phyloP scores from a whole-genome alignment of 1,140 invertebrate genomes.

The Drusus annulatus region DNA sequence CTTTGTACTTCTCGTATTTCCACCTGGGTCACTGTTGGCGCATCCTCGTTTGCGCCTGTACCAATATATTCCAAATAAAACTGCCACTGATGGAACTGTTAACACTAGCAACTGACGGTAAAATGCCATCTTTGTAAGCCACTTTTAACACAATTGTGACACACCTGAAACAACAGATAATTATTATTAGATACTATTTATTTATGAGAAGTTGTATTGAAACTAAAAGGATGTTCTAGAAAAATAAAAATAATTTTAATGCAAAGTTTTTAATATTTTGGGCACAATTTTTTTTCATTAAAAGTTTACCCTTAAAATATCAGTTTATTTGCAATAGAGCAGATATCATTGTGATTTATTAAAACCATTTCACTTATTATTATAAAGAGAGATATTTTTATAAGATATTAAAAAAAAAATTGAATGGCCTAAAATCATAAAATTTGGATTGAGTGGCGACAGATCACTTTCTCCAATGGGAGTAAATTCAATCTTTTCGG shows the following conservation, averaged over 20 bases:
- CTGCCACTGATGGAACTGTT: constrained; percentile 74
- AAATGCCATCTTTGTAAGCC: constrained; percentile 71
- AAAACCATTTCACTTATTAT: no score
- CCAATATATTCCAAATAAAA: constrained; percentile 76
- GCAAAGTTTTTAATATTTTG: not conserved
- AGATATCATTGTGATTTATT: no score
- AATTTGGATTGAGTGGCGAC: no score
- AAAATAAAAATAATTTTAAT: not conserved
- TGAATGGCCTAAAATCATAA: no score
- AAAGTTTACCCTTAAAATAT: no score
- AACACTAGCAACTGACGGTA: constrained; percentile 75
- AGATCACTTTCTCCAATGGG: no score
- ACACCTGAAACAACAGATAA: constrained; percentile 55
- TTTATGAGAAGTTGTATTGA: not conserved
- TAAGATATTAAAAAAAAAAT: no score
- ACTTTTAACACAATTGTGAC: constrained; percentile 63
- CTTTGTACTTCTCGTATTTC: constrained; percentile 69
- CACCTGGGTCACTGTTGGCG: constrained; percentile 71
- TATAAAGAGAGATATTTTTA: no score
- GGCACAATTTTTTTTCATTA: not conserved
- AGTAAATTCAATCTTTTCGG: no score
- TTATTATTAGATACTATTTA: not conserved
- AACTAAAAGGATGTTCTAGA: not conserved
- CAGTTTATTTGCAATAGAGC: no score
- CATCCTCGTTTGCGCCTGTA: constrained; percentile 75